Percentiles rank a stretch among this genome's conserved stretches.
Conservation (phyloP, 2,113 vertebrate species). For the Pao palembangensis region DNA sequence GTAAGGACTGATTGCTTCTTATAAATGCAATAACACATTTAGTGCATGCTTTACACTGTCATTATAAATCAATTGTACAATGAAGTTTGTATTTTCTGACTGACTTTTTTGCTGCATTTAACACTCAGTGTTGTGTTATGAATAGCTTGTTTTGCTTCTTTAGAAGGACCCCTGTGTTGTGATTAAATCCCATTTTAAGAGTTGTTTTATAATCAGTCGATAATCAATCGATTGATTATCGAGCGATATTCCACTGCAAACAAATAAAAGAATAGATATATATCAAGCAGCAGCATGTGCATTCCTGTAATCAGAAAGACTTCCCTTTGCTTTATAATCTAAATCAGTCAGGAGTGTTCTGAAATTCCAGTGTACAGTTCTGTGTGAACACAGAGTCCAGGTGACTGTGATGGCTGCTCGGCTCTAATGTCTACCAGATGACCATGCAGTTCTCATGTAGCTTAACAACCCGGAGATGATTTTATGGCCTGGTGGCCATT, state of each 20-base stretch:
- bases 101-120: no score
- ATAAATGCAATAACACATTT: not conserved
- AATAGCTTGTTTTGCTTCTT: no score
- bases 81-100: no score
- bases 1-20: conserved; percentile 21
- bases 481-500: conserved; percentile 71
- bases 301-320: not conserved
- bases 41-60: not conserved
- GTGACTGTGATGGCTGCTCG: conserved; percentile 46
- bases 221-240: no score
- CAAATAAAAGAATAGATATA: no score
- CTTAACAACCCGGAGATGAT: conserved; percentile 54
- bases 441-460: conserved; percentile 34
- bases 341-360: conserved; percentile 26
- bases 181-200: no score
- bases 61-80: no score
- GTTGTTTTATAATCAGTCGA: no score
- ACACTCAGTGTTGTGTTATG: no score
- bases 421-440: conserved; percentile 72
- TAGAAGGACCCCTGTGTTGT: no score
- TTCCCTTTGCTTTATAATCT: conserved; percentile 11
- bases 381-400: conserved; percentile 33
- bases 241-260: no score
- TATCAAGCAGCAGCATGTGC: not conserved
- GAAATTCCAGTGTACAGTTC: conserved; percentile 15